phyloP scores from a whole-genome alignment of 2,888 invertebrate species.

The Cheilosia impressa region DNA sequence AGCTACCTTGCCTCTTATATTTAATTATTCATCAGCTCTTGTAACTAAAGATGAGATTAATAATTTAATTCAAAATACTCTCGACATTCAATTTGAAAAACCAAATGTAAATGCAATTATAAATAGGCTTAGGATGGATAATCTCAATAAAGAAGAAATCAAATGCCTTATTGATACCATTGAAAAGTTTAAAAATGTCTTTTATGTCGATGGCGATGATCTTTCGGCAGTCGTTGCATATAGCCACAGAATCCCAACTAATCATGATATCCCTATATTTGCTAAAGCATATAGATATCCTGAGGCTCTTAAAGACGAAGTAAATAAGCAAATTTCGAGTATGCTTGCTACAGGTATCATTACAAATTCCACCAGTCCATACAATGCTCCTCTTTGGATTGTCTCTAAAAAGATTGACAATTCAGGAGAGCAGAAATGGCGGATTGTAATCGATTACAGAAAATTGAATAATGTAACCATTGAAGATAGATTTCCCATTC shows the following conservation, averaged over 20 bases:
- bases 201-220: constrained; percentile 22
- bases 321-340: no score
- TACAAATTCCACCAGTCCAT: not conserved
- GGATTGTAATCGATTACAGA: constrained; percentile 46
- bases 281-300: constrained; percentile 28
- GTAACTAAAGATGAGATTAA: constrained; percentile 8
- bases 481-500: not conserved
- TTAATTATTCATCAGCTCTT: not conserved
- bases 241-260: constrained; percentile 23
- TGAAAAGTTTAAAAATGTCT: constrained; percentile 20
- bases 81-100: constrained; percentile 15
- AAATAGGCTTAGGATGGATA: constrained; percentile 22
- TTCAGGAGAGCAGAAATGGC: constrained; percentile 18
- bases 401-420: no score
- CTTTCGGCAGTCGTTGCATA: constrained; percentile 14
- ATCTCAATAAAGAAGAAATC: constrained; percentile 37
- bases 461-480: constrained; percentile 34
- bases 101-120: not conserved
- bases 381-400: constrained; percentile 26
- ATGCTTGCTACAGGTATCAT: no score
- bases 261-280: constrained; percentile 17
- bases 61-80: not conserved
- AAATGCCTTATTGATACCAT: constrained; percentile 15
- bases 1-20: not conserved
- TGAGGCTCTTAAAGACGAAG: constrained; percentile 8